Evolutionary conservation across 1,140 invertebrate species (phyloP).

Genomic region (Plutomurus gul): DNA sequence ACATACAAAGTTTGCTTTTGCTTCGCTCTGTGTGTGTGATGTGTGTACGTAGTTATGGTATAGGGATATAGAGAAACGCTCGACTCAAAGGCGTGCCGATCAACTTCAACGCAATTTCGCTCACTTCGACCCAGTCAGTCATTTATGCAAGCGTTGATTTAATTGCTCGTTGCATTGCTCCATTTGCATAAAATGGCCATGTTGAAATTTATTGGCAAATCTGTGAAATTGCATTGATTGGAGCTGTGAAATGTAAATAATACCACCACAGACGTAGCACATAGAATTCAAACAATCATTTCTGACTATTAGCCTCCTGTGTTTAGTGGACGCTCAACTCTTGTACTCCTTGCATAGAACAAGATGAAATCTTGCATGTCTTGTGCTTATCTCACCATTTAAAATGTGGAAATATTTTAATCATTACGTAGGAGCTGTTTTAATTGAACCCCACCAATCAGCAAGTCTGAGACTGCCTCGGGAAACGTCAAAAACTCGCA

Average conservation of each 20-base stretch:
- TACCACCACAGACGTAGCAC: not conserved
- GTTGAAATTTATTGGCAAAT: not conserved
- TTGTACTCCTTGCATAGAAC: not conserved
- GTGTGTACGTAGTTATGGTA: not conserved
- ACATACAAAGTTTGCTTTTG: conserved; percentile 3
- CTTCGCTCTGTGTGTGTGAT: not conserved
- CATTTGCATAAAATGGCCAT: not conserved
- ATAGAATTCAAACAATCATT: conserved; percentile 1
- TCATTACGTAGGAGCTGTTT: conserved; percentile 16
- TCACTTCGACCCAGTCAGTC: not conserved
- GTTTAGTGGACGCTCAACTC: not conserved
- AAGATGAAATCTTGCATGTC: not conserved
- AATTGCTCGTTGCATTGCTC: not conserved
- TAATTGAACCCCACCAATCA: conserved; percentile 20
- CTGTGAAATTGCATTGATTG: conserved; percentile 29
- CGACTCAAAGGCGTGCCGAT: conserved; percentile 6
- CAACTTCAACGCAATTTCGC: conserved; percentile 3
- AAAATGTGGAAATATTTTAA: conserved; percentile 8
- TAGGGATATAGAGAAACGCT: not conserved
- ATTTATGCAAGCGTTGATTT: not conserved
- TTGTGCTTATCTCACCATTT: not conserved
- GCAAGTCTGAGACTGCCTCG: not conserved
- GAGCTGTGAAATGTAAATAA: conserved; percentile 21
- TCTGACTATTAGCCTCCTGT: no score
- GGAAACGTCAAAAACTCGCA: not conserved